phyloP scores from a whole-genome alignment of 37 sponge, comb jelly and placozoan genomes.

The Eunapius fragilis region DNA sequence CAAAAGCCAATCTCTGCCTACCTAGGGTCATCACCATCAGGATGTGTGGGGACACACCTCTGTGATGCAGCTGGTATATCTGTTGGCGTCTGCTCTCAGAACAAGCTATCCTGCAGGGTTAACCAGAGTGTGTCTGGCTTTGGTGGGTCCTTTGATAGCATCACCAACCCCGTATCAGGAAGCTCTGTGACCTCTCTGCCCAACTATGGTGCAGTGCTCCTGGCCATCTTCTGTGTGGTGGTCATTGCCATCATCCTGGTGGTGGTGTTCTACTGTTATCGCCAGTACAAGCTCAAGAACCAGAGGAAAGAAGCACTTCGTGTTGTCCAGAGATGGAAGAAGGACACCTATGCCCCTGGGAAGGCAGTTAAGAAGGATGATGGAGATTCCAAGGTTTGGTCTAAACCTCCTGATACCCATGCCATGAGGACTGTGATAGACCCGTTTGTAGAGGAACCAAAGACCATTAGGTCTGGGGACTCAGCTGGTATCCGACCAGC shows the following conservation, averaged over 20 bases:
- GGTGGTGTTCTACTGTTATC: constrained; percentile 49
- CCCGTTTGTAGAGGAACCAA: constrained; percentile 56
- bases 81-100: constrained; percentile 73
- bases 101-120: constrained; percentile 76
- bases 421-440: constrained; percentile 78
- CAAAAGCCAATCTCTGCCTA: constrained; percentile 2
- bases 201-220: constrained; percentile 22
- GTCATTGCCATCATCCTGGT: constrained; percentile 38
- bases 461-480: not conserved
- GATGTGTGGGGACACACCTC: constrained; percentile 64
- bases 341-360: constrained; percentile 66
- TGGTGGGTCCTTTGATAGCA: constrained; percentile 43
- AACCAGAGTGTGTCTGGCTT: constrained; percentile 38
- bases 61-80: not conserved
- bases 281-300: constrained; percentile 49
- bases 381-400: constrained; percentile 62
- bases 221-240: constrained; percentile 60
- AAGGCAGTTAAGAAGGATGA: constrained; percentile 67
- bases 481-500: not conserved
- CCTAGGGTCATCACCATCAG: constrained; percentile 39
- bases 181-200: not conserved
- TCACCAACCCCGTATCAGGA: not conserved
- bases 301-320: constrained; percentile 62
- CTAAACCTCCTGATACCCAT: constrained; percentile 54
- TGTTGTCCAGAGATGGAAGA: constrained; percentile 74